phyloP scores from a whole-genome alignment of 1,140 invertebrate species.

The Mya arenaria region DNA sequence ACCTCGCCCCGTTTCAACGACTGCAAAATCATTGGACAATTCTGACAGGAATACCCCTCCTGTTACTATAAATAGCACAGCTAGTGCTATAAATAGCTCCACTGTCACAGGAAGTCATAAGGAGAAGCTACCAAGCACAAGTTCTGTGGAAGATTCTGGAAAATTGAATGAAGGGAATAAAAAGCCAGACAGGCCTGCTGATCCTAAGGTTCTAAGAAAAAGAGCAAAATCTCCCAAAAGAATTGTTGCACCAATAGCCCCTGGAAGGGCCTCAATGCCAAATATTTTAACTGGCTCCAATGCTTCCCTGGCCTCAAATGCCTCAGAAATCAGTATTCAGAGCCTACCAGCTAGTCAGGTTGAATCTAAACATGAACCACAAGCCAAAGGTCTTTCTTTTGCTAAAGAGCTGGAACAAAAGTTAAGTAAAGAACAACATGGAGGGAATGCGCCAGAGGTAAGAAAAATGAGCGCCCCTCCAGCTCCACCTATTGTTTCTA shows the following conservation, averaged over 20 bases:
- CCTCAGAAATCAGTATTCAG: constrained; percentile 58
- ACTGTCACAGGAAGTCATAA: too few species aligned
- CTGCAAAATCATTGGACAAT: constrained; percentile 16
- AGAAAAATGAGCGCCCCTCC: constrained; percentile 46
- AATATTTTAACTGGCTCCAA: constrained; percentile 29
- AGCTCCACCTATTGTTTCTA: constrained; percentile 11
- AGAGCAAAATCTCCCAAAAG: constrained; percentile 52
- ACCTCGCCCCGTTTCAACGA: constrained; percentile 52
- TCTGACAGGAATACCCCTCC: too few species aligned
- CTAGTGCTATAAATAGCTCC: constrained; percentile 12
- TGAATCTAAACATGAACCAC: constrained; percentile 42
- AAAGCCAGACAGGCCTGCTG: neutral
- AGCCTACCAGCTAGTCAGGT: constrained; percentile 8
- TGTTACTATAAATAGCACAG: too few species aligned
- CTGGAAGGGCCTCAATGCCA: constrained; percentile 34
- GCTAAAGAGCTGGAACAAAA: constrained; percentile 72
- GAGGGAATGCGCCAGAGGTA: neutral
- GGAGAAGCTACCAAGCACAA: too few species aligned
- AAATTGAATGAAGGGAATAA: too few species aligned
- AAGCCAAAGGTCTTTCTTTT: constrained; percentile 63
- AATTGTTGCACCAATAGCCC: constrained; percentile 36
- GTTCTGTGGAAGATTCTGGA: too few species aligned
- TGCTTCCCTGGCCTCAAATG: constrained; percentile 30
- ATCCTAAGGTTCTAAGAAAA: constrained; percentile 37
- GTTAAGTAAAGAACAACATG: constrained; percentile 53